Conservation (phyloP, 2,888 invertebrate genomes). For the Apantesis nais region DNA sequence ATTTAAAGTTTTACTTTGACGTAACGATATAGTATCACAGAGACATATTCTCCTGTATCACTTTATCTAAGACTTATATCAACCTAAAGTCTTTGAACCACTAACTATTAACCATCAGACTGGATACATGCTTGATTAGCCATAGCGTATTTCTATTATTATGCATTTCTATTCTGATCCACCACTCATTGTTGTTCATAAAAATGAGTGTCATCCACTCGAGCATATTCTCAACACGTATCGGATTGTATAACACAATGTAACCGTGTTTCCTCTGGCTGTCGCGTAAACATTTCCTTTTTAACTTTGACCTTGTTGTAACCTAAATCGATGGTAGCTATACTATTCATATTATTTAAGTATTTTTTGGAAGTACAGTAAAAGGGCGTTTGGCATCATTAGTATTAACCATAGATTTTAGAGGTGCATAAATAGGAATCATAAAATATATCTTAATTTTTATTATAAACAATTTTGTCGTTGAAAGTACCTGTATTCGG, state of each 20-base stretch:
- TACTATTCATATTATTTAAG: slow-evolving; percentile 6
- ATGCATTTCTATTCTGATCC: slow-evolving; percentile 8
- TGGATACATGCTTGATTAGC: not conserved
- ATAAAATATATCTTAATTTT: not conserved
- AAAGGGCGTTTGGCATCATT: not conserved
- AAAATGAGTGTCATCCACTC: slow-evolving; percentile 23
- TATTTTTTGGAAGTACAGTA: not conserved
- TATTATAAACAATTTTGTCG: too few relatives aligned
- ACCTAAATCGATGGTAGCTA: slow-evolving; percentile 6
- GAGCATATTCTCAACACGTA: slow-evolving; percentile 21
- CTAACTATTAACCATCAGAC: not conserved
- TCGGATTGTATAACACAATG: slow-evolving; percentile 36
- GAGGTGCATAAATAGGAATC: not conserved
- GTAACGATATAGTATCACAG: too few relatives aligned
- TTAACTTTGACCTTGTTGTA: slow-evolving; percentile 44
- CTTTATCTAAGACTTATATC: too few relatives aligned
- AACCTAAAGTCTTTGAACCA: not conserved
- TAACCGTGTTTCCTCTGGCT: slow-evolving; percentile 23
- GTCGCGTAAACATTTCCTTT: slow-evolving; percentile 35
- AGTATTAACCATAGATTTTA: not conserved
- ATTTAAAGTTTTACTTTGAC: too few relatives aligned
- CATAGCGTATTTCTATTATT: not conserved
- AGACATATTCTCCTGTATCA: too few relatives aligned
- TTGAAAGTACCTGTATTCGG: too few relatives aligned
- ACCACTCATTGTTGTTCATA: slow-evolving; percentile 8